Percentiles rank a stretch among this genome's conserved stretches.
Evolutionary conservation across 1,140 invertebrate species (phyloP).

Genomic region (Drosophila obscura): DNA sequence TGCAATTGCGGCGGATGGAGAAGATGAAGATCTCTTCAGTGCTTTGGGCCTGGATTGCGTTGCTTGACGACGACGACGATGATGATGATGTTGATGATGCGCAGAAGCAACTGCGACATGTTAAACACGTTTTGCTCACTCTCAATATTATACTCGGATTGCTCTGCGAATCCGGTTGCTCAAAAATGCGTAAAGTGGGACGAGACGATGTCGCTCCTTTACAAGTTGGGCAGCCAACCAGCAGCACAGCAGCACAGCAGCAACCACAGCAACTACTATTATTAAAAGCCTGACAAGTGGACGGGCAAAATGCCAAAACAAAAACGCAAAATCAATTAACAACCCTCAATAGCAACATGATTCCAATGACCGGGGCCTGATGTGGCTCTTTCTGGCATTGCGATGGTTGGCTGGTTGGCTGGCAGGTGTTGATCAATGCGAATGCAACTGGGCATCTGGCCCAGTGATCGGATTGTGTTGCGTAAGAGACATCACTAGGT

Average conservation of each 20-base stretch:
- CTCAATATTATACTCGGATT: not conserved
- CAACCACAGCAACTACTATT: conserved; percentile 33
- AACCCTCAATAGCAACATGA: conserved; percentile 43
- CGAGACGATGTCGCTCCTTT: conserved; percentile 77
- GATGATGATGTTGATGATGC: conserved; percentile 25
- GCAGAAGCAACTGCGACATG: conserved; percentile 57
- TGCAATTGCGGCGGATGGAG: conserved; percentile 54
- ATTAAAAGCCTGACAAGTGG: conserved; percentile 70
- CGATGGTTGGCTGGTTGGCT: conserved; percentile 18
- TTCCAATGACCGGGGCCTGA: conserved; percentile 18
- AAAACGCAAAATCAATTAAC: conserved; percentile 77
- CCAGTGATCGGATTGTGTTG: conserved; percentile 29
- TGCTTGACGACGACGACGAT: not conserved
- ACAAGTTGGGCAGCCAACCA: conserved; percentile 27
- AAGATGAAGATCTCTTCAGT: conserved; percentile 48
- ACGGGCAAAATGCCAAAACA: conserved; percentile 78
- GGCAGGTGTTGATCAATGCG: conserved; percentile 76
- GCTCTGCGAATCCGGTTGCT: conserved; percentile 71
- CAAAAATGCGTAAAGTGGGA: conserved; percentile 79
- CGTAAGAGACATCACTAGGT: conserved; percentile 38
- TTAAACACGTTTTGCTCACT: conserved; percentile 70
- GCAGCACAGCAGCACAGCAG: conserved; percentile 8
- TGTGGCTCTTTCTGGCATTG: conserved; percentile 44
- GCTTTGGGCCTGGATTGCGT: conserved; percentile 18
- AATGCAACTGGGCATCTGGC: conserved; percentile 54